Base-by-base conservation (phyloP, 2,888 invertebrate species). In the Coremacera marginata region DNA sequence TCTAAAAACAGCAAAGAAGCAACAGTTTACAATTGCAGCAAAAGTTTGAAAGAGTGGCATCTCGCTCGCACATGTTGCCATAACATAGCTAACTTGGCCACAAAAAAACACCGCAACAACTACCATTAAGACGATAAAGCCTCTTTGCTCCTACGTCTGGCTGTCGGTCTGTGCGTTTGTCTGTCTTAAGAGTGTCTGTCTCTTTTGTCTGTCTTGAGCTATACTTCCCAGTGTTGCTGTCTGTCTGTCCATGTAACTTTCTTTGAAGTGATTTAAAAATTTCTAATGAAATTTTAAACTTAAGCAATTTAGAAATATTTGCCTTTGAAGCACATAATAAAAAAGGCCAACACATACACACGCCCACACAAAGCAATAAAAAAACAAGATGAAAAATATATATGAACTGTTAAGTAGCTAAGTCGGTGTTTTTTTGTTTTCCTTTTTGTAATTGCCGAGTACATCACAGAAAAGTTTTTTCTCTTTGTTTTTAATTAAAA, bases 251-350 rank as follows among this genome's bases (percentile, higher is more conserved):
- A 60, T 60, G 37, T 73, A 49, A 62, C 62, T 44, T 3, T 60
- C 62, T 44, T n/a, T 44, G 25, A 62, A 72, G 72, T 72, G 72
- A 62, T 72, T 72, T 49, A 49, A 62, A 72, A 74, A 51, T 55
- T 67, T 37, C 22, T 74, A 74, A 74, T 74, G 74, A 74, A 74
- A 74, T 74, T 74, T 67, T 22, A 74, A 74, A 74, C 74, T 74
- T 74, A 74, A 65, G 65, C 74, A 74, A 74, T 74, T 74, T 74
- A 16, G 37, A 74, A 65, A 55, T 74, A 74, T 74, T 74, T 74
- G 34, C 68, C 51, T 51, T 68, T 51, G 49, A 68, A 52, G 68
- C 52, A 25, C 25, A 68, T 51, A 51, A 37, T 22, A 22, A 52
- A 14, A 68, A n/a, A 67, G 44, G 44, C 44, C 44, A 37, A 67